Base-by-base conservation (phyloP, 2,797 vertebrate species). In the Schizopygopsis malacanthus region DNA sequence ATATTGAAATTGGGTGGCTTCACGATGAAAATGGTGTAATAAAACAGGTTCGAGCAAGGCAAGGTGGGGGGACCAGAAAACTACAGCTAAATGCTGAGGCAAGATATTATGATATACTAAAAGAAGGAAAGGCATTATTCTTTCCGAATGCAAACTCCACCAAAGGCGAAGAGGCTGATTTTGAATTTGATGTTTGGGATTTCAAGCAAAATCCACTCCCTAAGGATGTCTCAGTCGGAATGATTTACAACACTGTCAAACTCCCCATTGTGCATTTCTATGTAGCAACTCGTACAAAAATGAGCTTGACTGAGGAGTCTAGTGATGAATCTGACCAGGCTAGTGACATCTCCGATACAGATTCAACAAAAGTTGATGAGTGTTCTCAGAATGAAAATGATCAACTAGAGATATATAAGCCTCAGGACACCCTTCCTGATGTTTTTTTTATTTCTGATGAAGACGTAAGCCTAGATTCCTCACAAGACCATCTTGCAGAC, bases 21-120 rank as follows among this genome's bases (percentile, higher is more conserved):
- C 25, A 28, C 25, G 25, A 28, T 28, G 25, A 28, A 28, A 28
- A 28, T 28, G 25, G 1, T 28, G 25, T 28, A 28, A 28, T 28
- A 28, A 28, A 28, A 28, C 25, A 28, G 25, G 25, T 28, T 28
- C 25, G 25, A 78, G 79, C 70, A 71, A 91, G 89, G 33, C 79
- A 91, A 84, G 45, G 85, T 71, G 83, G 89, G 22, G 89, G 90
- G 45, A 89, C 86, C n/a, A 88, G 86, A 85, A 90, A 87, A 50
- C n/a, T 88, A 15, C 4, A 65, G 39, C 59, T 87, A 18, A 28
- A 81, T 6, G 52, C 16, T 61, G 5, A 87, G 82, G 84, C 41
- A 77, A 72, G 77, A 86, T 82, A 83, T 70, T 37, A 85, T 75
- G 81, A 81, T 0, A 83, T 88, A 20, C 59, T 89, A n/a, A 71